Percentiles rank a stretch among this genome's conserved stretches.
Evolutionary conservation across 2,797 vertebrate genomes (phyloP).

Genomic region (Myiothlypis chrysogaster): DNA sequence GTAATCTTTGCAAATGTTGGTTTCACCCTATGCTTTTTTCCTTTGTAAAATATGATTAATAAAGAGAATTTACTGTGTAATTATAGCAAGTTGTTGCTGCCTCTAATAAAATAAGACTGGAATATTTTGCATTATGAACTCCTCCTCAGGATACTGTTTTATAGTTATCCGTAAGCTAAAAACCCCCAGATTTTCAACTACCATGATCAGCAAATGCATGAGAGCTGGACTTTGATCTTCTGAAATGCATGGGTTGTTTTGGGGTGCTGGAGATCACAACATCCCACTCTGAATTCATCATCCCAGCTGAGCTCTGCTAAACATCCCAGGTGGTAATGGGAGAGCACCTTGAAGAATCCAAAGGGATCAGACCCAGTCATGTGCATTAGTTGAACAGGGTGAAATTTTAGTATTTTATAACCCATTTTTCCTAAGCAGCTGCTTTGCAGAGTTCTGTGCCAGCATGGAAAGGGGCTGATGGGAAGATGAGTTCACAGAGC

Average conservation of each 20-base stretch:
- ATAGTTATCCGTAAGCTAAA: neutral
- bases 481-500: neutral
- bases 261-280: neutral
- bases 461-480: neutral
- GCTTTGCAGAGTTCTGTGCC: neutral
- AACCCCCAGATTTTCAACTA: neutral
- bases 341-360: neutral
- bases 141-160: neutral
- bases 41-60: neutral
- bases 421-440: neutral
- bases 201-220: neutral
- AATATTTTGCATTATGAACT: neutral
- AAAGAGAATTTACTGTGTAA: neutral
- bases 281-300: neutral
- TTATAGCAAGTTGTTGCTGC: rapidly evolving
- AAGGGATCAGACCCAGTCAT: neutral
- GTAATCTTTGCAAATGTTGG: neutral
- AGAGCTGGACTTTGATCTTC: neutral
- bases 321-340: neutral
- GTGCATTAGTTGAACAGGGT: neutral
- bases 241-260: neutral
- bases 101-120: neutral
- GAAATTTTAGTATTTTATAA: neutral
- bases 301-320: neutral
- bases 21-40: neutral